Conservation (phyloP, 2,888 invertebrate species). For the Nyleta sp. region DNA sequence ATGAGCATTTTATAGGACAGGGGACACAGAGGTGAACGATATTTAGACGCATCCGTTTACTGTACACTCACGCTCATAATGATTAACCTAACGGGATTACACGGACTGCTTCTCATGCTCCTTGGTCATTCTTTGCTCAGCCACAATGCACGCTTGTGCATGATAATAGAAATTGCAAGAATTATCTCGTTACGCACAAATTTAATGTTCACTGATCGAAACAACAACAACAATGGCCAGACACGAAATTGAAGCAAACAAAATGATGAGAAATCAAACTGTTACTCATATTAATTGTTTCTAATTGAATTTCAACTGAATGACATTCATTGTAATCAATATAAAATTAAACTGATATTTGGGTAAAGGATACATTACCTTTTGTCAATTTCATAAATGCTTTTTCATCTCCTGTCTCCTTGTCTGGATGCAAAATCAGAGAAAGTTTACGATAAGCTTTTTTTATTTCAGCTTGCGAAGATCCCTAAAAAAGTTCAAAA, state of each 20-base stretch:
- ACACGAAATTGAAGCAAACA: too few relatives aligned
- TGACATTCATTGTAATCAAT: too few relatives aligned
- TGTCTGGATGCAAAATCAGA: slow-evolving; percentile 97
- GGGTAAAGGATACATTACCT: slow-evolving; percentile 88
- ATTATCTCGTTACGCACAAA: slow-evolving; percentile 17
- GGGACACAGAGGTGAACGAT: slow-evolving; percentile 38
- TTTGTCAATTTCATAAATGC: slow-evolving; percentile 99
- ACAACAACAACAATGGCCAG: too few relatives aligned
- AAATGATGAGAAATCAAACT: too few relatives aligned
- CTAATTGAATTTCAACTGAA: too few relatives aligned
- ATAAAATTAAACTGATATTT: too few relatives aligned
- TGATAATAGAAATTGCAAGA: slow-evolving; percentile 29
- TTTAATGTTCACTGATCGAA: too few relatives aligned
- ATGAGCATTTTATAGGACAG: background rate
- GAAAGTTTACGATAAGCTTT: slow-evolving; percentile 97
- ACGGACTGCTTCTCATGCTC: slow-evolving; percentile 37
- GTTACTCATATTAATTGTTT: too few relatives aligned
- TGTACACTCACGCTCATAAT: slow-evolving; percentile 33
- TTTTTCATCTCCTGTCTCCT: slow-evolving; percentile 98
- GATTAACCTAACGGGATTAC: slow-evolving; percentile 60
- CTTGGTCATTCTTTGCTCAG: slow-evolving; percentile 24
- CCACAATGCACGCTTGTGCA: slow-evolving; percentile 15
- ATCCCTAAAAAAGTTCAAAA: slow-evolving; percentile 84
- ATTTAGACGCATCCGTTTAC: slow-evolving; percentile 38
- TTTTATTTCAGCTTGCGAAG: slow-evolving; percentile 95